Evolutionary conservation across 2,113 vertebrate genomes (phyloP), one percentile per base, ranked within the genome.

Genomic region (Rallus limicola): DNA sequence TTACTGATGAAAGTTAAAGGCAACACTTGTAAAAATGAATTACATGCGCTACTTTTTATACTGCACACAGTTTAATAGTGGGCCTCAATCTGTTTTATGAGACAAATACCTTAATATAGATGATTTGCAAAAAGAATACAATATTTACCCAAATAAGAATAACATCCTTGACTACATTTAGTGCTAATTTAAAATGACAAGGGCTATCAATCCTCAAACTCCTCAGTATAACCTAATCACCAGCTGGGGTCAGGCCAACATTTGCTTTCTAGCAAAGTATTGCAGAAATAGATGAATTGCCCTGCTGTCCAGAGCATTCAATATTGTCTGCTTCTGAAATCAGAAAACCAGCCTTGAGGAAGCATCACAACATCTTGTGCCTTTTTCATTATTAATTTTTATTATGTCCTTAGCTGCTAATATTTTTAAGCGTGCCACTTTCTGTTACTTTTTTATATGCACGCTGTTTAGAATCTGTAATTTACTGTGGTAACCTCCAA

Each of bases 241-340:
- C 96, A 97, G 94, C 82, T 97, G 95, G 93, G 94, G 96, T 97
- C 96, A 97, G 95, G 95, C 92, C 93, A 96, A 95, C 94, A 94
- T 97, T 96, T 95, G 88, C 93, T 95, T 97, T 90, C 86, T 65
- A 91, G 92, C 26, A 42, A 68, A 88, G 82, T 72, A 89, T 69
- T 93, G 88, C 68, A 90, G 91, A 95, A 95, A 86, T 86, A 88
- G 93, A 96, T 95, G 75, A 93, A 95, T 96, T 91, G 72, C 82
- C 38, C 58, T 92, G 68, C 78, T 94, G 85, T 95, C 92, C 83
- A 78, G 91, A 96, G 90, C 90, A 85, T 94, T 89, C 67, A 81
- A 31, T 86, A 80, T 44, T 92, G 67, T n/a, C 88, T 92, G 78
- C 56, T 70, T 78, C 86, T 92, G 81, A 79, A 96, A 93, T 55